Percentiles rank a stretch among this genome's conserved stretches.
Conservation (phyloP, 2,888 invertebrate genomes). For the Celastrina argiolus region DNA sequence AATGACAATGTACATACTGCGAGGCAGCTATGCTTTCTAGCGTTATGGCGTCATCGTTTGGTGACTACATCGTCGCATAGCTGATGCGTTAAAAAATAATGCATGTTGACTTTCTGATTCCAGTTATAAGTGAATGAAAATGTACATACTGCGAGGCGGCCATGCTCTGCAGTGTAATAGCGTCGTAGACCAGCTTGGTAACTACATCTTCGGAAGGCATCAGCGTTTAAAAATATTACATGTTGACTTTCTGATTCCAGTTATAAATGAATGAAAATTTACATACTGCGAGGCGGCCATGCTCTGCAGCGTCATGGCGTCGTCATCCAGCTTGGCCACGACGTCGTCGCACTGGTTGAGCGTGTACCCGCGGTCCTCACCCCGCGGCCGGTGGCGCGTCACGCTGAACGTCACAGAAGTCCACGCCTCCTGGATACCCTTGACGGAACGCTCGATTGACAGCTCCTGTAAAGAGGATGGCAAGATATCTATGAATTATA, state of each 20-base stretch:
- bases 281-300: constrained; percentile 90
- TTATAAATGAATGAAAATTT: not conserved
- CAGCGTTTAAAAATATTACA: too few species aligned
- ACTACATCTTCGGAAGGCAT: too few species aligned
- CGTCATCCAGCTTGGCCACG: constrained; percentile 89
- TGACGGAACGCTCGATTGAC: constrained; percentile 92
- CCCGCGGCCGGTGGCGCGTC: constrained; percentile 82
- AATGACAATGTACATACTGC: constrained; percentile 67
- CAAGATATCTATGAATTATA: too few species aligned
- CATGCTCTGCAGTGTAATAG: constrained; percentile 95
- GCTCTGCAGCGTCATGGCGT: constrained; percentile 92
- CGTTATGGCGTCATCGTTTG: constrained; percentile 90
- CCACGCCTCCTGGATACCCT: constrained; percentile 89
- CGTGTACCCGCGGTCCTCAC: constrained; percentile 87
- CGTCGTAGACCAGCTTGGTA: too few species aligned
- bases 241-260: too few species aligned
- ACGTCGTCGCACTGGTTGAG: constrained; percentile 92
- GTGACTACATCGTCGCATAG: too few species aligned
- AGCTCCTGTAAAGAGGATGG: constrained; percentile 76
- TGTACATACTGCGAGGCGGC: constrained; percentile 84
- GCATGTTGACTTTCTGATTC: too few species aligned
- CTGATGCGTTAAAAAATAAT: too few species aligned
- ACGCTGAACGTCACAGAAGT: constrained; percentile 80
- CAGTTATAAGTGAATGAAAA: not conserved
- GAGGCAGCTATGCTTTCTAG: constrained; percentile 94